Conservation (phyloP, 2,113 vertebrate species). For the Caranx ignobilis region DNA sequence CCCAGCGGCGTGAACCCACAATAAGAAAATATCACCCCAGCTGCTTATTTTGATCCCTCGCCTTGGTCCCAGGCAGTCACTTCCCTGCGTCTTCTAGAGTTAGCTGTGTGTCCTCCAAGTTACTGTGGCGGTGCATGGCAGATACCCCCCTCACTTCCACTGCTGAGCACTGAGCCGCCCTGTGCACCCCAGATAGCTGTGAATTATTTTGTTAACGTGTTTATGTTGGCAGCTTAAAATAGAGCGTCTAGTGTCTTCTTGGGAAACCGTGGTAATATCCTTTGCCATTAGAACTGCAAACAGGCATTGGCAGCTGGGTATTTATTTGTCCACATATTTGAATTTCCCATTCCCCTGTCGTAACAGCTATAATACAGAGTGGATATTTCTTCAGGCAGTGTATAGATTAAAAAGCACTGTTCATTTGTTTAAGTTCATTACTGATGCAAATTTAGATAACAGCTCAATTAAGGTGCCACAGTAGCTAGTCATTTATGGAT, state of each 20-base stretch:
- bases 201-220: slow-evolving; percentile 63
- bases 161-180: slow-evolving; percentile 25
- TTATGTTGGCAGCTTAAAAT: slow-evolving; percentile 60
- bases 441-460: slow-evolving; percentile 65
- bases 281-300: slow-evolving; percentile 60
- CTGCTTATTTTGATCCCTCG: slow-evolving; percentile 26
- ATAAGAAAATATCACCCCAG: slow-evolving; percentile 35
- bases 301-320: slow-evolving; percentile 42
- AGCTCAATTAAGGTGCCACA: slow-evolving; percentile 42
- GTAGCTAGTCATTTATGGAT: slow-evolving; percentile 20
- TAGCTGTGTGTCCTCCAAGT: neutral
- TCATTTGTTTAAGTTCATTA: slow-evolving; percentile 52
- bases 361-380: slow-evolving; percentile 16
- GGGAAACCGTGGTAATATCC: slow-evolving; percentile 34
- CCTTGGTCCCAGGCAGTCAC: slow-evolving; percentile 18
- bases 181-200: slow-evolving; percentile 44
- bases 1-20: slow-evolving; percentile 2
- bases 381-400: slow-evolving; percentile 39
- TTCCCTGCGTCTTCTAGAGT: neutral
- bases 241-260: slow-evolving; percentile 41
- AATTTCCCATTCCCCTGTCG: slow-evolving; percentile 37
- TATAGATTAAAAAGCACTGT: slow-evolving; percentile 58
- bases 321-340: slow-evolving; percentile 38
- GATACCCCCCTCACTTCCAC: slow-evolving; percentile 7
- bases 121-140: neutral